Conservation (phyloP, 2,888 invertebrate genomes). For the Ctenicera cuprea region DNA sequence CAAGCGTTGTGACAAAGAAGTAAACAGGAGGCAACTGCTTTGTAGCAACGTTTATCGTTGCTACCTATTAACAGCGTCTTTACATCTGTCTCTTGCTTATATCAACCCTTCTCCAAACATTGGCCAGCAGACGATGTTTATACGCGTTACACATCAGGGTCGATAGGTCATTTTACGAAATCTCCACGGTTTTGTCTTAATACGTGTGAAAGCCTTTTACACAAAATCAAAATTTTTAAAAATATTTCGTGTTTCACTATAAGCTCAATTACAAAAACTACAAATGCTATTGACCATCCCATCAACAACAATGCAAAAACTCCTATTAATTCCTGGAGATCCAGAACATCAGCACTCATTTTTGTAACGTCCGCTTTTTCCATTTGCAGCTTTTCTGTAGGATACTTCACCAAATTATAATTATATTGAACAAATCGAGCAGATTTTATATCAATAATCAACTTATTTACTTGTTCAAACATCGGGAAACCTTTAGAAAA, state of each 20-base stretch:
- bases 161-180: too few species aligned
- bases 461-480: slow-evolving; percentile 33
- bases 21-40: too few species aligned
- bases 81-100: too few species aligned
- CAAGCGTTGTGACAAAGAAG: too few species aligned
- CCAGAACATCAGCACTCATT: background rate
- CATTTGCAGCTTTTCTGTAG: too few species aligned
- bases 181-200: too few species aligned
- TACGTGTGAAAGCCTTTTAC: background rate
- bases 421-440: slow-evolving; percentile 15
- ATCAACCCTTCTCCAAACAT: too few species aligned
- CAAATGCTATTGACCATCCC: background rate
- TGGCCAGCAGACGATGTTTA: too few species aligned
- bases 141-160: too few species aligned
- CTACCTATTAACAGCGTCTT: too few species aligned
- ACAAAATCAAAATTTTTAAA: too few species aligned
- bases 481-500: slow-evolving; percentile 47
- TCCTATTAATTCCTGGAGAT: background rate
- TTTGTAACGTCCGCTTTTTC: background rate
- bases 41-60: too few species aligned
- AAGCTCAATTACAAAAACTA: background rate
- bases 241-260: background rate
- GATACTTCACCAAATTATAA: background rate
- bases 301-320: background rate
- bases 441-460: slow-evolving; percentile 17